A percentile compares a stretch with the other conserved stretches of the same genome.
phyloP scores from a whole-genome alignment of 2,797 vertebrate genomes.

The Alauda arvensis region DNA sequence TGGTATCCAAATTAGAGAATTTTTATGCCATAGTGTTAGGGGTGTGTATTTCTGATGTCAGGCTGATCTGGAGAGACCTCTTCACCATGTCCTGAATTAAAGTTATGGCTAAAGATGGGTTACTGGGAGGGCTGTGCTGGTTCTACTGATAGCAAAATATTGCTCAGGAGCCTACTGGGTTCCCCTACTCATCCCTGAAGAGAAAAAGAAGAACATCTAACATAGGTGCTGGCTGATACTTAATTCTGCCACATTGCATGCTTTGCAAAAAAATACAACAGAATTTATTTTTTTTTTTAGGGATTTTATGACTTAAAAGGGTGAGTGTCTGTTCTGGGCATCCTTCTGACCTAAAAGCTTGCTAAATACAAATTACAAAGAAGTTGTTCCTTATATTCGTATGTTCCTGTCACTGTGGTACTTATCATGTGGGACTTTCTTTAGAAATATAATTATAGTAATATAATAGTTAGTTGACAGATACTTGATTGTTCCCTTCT shows the following conservation, averaged over 20 bases:
- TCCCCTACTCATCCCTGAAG: not conserved
- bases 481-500: not conserved
- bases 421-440: not conserved
- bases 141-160: not conserved
- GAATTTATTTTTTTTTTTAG: not conserved
- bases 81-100: not conserved
- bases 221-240: not conserved
- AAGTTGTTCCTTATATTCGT: not conserved
- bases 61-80: not conserved
- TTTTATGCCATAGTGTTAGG: not conserved
- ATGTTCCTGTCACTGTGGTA: not conserved
- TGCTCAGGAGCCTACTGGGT: not conserved
- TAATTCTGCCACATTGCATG: not conserved
- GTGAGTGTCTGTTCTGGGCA: not conserved
- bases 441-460: not conserved
- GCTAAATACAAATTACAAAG: not conserved
- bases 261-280: not conserved
- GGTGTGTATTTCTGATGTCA: not conserved
- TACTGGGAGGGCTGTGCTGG: not conserved
- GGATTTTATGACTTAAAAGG: not conserved
- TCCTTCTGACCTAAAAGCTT: constrained; percentile 49
- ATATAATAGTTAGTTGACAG: not conserved
- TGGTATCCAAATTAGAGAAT: not conserved
- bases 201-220: not conserved
- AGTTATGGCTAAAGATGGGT: not conserved